Conservation (phyloP, 53 echinoderm and acorn worm genomes). For the Echinarachnius parma region DNA sequence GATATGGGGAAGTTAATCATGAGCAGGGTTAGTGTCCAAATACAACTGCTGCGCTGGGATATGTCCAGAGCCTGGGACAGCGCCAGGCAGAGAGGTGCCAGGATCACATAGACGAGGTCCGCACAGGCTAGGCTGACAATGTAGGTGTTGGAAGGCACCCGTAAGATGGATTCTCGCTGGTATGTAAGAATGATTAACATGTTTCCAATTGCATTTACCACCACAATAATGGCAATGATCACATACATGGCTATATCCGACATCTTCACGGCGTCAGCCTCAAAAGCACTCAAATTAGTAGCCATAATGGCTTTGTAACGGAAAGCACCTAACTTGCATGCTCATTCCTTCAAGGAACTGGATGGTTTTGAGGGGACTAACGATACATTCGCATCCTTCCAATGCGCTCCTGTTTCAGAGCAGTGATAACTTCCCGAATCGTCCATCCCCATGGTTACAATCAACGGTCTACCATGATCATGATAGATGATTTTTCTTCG, state of each 20-base stretch:
- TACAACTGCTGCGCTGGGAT: slow-evolving; percentile 5
- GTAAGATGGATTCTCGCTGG: slow-evolving; percentile 28
- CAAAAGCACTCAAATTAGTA: not conserved
- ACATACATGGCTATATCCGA: slow-evolving; percentile 19
- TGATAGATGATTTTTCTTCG: too few species aligned
- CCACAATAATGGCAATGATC: slow-evolving; percentile 23
- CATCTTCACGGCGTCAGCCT: slow-evolving; percentile 10
- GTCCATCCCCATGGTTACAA: too few species aligned
- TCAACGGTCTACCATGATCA: too few species aligned
- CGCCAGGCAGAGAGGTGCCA: slow-evolving; percentile 16
- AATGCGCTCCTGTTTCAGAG: not conserved
- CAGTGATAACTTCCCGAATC: not conserved
- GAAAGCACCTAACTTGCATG: too few species aligned
- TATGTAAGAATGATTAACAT: slow-evolving; percentile 32
- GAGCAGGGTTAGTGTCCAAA: slow-evolving; percentile 30
- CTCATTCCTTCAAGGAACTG: too few species aligned
- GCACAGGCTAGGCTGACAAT: slow-evolving; percentile 39
- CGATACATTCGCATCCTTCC: not conserved
- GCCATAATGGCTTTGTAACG: not conserved
- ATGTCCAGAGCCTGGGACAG: slow-evolving; percentile 11
- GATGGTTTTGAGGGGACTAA: too few species aligned
- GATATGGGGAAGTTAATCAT: slow-evolving; percentile 37
- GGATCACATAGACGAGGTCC: slow-evolving; percentile 31
- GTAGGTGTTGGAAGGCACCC: slow-evolving; percentile 33
- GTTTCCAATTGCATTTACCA: slow-evolving; percentile 27